These are phyloP conservation scores for Cuculus canorus DNA, from an alignment of 2,797 vertebrate species.

Conservation along the genomic window DNA sequence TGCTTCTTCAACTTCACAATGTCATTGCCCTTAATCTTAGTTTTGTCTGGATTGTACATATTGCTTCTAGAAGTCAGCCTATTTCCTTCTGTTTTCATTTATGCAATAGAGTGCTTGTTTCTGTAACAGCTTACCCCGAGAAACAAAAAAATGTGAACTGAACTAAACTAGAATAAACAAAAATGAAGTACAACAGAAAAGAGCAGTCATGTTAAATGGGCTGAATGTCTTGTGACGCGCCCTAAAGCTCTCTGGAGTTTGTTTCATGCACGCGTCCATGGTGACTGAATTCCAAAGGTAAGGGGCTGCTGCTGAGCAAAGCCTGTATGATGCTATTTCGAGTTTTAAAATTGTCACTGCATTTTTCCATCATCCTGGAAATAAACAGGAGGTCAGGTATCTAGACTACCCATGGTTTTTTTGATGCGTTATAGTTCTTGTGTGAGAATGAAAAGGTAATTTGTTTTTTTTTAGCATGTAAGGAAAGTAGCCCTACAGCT, in stretches of 20 bases:
- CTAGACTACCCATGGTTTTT: fast-evolving
- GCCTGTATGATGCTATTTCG: background rate
- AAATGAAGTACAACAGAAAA: background rate
- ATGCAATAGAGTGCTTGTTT: background rate
- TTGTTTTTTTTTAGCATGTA: background rate
- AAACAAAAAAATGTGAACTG: background rate
- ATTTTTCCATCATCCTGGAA: background rate
- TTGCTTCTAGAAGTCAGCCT: background rate
- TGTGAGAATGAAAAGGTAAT: background rate
- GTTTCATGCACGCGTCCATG: background rate
- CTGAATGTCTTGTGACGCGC: background rate
- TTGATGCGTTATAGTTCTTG: background rate
- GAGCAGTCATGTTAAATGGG: background rate
- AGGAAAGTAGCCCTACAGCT: background rate
- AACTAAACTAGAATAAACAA: conserved; percentile 15
- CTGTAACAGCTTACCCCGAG: background rate
- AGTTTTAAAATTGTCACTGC: background rate
- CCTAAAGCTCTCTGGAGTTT: background rate
- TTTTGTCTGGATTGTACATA: background rate
- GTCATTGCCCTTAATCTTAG: background rate
- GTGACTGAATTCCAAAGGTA: conserved; percentile 4
- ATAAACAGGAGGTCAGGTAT: background rate
- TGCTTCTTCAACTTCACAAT: background rate
- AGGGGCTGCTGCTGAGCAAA: background rate
- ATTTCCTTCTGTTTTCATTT: conserved; percentile 38